phyloP scores from a whole-genome alignment of 2,888 invertebrate genomes.

The Caenorhabditis sulstoni region DNA sequence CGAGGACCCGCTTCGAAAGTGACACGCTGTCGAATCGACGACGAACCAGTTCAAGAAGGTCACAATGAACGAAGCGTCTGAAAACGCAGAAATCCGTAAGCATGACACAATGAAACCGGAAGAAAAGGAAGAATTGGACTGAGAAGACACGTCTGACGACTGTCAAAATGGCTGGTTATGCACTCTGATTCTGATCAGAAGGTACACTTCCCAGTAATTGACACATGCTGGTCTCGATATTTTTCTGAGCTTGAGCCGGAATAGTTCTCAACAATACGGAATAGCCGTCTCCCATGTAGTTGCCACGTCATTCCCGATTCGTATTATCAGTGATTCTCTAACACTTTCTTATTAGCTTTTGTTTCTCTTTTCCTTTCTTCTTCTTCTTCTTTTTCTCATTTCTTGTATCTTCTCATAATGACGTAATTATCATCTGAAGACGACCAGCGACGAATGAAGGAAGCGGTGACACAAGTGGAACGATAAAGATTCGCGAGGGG shows the following conservation, averaged over 20 bases:
- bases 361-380: neutral
- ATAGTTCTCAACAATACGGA: too few relatives aligned
- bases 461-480: constrained; percentile 57
- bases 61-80: constrained; percentile 6
- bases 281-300: too few relatives aligned
- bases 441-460: neutral
- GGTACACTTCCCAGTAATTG: too few relatives aligned
- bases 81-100: neutral
- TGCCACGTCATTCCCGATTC: too few relatives aligned
- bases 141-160: too few relatives aligned
- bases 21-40: constrained; percentile 30
- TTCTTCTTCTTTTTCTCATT: neutral
- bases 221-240: too few relatives aligned
- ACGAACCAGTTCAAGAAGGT: constrained; percentile 23
- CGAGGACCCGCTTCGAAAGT: constrained; percentile 27
- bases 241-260: too few relatives aligned
- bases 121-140: too few relatives aligned
- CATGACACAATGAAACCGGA: too few relatives aligned
- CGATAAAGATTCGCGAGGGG: constrained; percentile 49
- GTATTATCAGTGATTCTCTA: too few relatives aligned
- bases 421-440: constrained; percentile 31
- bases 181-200: too few relatives aligned
- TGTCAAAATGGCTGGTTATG: too few relatives aligned
- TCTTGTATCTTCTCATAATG: neutral
- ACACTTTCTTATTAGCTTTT: neutral